Conservation (phyloP, 92 coral and sea anemone genomes). For the Parazoanthus swiftii region DNA sequence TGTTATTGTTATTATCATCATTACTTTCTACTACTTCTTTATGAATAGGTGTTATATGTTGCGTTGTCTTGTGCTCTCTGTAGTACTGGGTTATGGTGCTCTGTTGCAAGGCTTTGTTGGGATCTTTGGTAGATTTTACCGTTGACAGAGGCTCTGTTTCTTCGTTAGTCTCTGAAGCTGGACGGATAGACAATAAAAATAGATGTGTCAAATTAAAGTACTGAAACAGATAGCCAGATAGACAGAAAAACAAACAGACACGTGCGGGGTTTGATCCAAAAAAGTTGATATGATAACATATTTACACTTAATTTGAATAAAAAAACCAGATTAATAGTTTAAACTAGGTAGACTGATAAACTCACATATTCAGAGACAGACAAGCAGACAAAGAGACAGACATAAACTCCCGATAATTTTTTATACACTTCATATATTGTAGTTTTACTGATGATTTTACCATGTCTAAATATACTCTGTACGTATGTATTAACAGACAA, state of each 20-base stretch:
- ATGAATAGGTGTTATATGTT: background rate
- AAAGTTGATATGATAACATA: too few relatives aligned
- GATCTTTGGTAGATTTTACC: background rate
- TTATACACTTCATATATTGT: too few relatives aligned
- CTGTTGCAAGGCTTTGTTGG: conserved; percentile 13
- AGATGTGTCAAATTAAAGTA: background rate
- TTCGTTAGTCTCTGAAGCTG: background rate
- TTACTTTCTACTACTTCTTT: conserved; percentile 21
- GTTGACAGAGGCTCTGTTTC: background rate
- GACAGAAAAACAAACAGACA: background rate
- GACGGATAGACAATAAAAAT: background rate
- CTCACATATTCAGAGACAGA: background rate
- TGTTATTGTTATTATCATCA: too few relatives aligned
- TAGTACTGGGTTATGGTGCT: conserved; percentile 34
- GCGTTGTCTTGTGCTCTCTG: conserved; percentile 15
- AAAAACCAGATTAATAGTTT: background rate
- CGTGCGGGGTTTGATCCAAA: too few relatives aligned
- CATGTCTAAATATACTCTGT: too few relatives aligned
- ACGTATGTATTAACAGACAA: too few relatives aligned
- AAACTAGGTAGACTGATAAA: background rate
- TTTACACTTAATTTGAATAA: too few relatives aligned
- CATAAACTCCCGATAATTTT: too few relatives aligned
- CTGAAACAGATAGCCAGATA: background rate
- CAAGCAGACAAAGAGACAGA: background rate
- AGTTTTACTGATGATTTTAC: too few relatives aligned